phyloP scores from a whole-genome alignment of 1,140 invertebrate genomes.

The Cydia splendana region DNA sequence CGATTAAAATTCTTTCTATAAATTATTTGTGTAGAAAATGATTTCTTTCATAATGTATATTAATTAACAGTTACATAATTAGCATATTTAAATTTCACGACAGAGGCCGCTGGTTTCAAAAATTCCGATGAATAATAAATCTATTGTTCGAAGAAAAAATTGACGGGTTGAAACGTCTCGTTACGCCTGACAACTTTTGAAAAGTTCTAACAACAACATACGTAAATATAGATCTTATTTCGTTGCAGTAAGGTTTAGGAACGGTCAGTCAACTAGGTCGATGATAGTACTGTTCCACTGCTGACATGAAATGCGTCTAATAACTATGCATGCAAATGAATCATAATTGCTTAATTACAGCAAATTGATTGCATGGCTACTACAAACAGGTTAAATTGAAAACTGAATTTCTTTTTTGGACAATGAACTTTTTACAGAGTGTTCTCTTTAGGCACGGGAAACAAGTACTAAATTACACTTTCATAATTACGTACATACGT shows the following conservation, averaged over 20 bases:
- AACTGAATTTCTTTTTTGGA: neutral
- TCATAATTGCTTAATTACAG: neutral
- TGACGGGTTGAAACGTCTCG: neutral
- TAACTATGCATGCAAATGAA: constrained; percentile 12
- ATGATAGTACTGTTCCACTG: neutral
- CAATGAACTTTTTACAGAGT: no score
- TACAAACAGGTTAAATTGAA: neutral
- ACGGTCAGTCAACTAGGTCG: neutral
- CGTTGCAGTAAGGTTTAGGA: neutral
- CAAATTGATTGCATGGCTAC: neutral
- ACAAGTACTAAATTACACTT: no score
- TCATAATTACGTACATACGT: no score
- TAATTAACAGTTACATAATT: no score
- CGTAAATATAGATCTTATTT: neutral
- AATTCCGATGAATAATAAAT: neutral
- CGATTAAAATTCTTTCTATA: no score
- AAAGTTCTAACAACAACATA: neutral
- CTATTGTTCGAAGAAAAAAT: neutral
- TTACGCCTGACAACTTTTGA: constrained; percentile 7
- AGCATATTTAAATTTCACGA: neutral
- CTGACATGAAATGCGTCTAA: neutral
- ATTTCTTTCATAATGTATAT: no score
- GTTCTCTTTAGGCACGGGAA: no score
- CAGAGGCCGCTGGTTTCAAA: neutral
- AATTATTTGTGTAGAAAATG: no score